Percentiles rank a stretch among this genome's conserved stretches.
Conservation (phyloP, 2,113 vertebrate genomes). For the Calyptommatus sinebrachiatus region DNA sequence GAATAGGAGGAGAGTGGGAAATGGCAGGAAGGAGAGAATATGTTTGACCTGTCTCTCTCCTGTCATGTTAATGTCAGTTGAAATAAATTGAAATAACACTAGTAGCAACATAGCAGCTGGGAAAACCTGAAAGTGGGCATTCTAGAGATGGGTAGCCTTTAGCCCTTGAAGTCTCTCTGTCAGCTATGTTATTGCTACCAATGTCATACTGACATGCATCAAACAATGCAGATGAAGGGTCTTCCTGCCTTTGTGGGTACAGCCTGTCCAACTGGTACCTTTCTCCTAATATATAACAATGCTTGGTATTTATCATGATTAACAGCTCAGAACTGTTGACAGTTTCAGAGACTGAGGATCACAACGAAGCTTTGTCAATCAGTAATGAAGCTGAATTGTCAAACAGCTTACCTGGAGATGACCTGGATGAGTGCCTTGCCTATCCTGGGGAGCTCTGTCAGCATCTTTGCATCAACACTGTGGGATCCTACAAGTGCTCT, state of each 20-base stretch:
- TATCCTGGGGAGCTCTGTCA: conserved; percentile 77
- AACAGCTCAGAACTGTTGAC: conserved; percentile 30
- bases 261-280: background rate
- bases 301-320: background rate
- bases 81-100: too few species aligned
- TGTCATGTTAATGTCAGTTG: too few species aligned
- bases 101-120: background rate
- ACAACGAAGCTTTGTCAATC: conserved; percentile 81
- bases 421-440: conserved; percentile 81
- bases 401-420: conserved; percentile 73
- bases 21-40: too few species aligned
- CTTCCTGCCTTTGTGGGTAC: background rate
- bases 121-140: background rate
- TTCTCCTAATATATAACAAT: background rate
- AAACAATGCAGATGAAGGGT: background rate
- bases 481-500: conserved; percentile 83
- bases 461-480: conserved; percentile 81
- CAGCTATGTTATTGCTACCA: background rate
- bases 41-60: too few species aligned
- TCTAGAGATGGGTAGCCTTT: too few species aligned
- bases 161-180: background rate
- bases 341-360: conserved; percentile 80
- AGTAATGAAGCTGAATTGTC: conserved; percentile 72
- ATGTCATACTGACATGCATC: background rate
- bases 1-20: too few species aligned